A percentile compares a stretch with the other conserved stretches of the same genome.
These are phyloP conservation scores for Caenorhabditis becei DNA, from an alignment of 2,888 invertebrate species.

Conservation along the genomic window DNA sequence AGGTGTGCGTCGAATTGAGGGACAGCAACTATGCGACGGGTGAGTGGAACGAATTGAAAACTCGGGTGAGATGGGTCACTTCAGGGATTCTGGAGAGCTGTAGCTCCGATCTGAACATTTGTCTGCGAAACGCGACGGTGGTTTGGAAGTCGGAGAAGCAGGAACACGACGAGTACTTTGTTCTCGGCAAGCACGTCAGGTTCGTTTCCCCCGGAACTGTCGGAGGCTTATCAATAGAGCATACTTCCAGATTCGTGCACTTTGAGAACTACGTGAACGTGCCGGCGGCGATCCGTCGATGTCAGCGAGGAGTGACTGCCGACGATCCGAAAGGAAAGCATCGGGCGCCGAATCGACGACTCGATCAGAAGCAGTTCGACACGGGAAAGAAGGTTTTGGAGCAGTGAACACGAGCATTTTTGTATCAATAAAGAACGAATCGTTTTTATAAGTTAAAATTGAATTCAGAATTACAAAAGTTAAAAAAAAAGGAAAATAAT, in stretches of 20 bases:
- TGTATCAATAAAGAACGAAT: neutral
- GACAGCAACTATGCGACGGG: slow-evolving; percentile 49
- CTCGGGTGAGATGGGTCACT: neutral
- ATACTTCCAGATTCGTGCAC: slow-evolving; percentile 49
- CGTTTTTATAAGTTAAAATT: too few species aligned
- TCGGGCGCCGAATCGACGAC: slow-evolving; percentile 17
- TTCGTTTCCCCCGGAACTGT: neutral
- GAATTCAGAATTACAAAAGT: too few species aligned
- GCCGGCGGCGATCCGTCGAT: slow-evolving; percentile 31
- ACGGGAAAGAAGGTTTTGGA: slow-evolving; percentile 21
- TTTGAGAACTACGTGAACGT: slow-evolving; percentile 43
- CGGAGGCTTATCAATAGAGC: too few species aligned
- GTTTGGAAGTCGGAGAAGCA: slow-evolving; percentile 17
- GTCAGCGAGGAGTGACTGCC: slow-evolving; percentile 8
- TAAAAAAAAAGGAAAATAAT: too few species aligned
- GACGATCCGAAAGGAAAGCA: too few species aligned
- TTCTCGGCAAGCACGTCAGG: slow-evolving; percentile 43
- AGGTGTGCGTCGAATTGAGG: slow-evolving; percentile 44
- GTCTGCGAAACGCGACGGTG: slow-evolving; percentile 27
- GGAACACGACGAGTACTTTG: slow-evolving; percentile 20
- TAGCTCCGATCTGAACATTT: slow-evolving; percentile 42
- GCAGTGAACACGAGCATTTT: neutral
- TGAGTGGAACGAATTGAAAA: slow-evolving; percentile 4
- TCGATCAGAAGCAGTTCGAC: slow-evolving; percentile 52
- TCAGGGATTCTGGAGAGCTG: slow-evolving; percentile 39